These are phyloP conservation scores for Aeoliscus strigatus DNA, from an alignment of 2,797 vertebrate genomes.

Conservation along the genomic window DNA sequence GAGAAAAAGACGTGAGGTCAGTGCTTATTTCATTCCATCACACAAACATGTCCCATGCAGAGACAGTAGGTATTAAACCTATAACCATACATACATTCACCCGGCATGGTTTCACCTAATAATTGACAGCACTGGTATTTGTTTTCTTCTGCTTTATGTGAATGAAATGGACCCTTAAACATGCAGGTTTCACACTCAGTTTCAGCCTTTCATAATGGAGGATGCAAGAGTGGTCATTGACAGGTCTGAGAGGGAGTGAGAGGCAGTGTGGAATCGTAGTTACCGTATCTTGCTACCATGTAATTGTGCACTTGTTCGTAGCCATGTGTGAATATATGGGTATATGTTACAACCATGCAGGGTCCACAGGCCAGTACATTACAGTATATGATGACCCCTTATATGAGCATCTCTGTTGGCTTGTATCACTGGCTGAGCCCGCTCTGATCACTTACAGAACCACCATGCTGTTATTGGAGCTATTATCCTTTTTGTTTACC, in stretches of 20 bases:
- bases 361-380: conserved; percentile 5
- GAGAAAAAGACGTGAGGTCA: conserved; percentile 39
- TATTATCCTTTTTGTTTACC: conserved; percentile 11
- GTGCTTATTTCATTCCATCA: conserved; percentile 1
- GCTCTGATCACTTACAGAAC: conserved; percentile 2
- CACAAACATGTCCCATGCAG: no score
- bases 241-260: conserved; percentile 3
- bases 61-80: no score
- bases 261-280: conserved; percentile 2
- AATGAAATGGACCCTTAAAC: no score
- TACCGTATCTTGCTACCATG: no score
- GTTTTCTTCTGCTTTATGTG: no score
- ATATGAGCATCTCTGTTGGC: background rate
- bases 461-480: background rate
- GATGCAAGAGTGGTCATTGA: no score
- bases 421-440: background rate
- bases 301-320: conserved; percentile 2
- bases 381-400: conserved; percentile 4
- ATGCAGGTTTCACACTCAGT: no score
- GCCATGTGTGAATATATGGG: conserved; percentile 4
- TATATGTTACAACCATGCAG: background rate
- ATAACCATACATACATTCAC: no score
- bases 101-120: no score
- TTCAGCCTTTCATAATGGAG: conserved; percentile 24
- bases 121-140: no score